Evolutionary conservation across 1,140 invertebrate species (phyloP).

Genomic region (Papilio dardanus): DNA sequence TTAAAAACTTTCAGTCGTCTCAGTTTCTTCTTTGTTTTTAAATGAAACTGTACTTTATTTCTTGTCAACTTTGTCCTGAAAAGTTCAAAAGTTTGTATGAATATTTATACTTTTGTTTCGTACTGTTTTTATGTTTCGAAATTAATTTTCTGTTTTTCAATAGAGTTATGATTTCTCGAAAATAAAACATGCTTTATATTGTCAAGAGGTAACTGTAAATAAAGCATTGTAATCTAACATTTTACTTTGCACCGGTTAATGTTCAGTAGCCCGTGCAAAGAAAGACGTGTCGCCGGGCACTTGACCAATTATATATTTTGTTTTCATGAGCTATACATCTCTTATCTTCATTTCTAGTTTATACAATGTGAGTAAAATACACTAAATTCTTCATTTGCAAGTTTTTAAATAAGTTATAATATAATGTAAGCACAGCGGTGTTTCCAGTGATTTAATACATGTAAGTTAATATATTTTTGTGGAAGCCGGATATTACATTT

Average conservation of each 20-base stretch:
- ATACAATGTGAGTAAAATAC: background rate
- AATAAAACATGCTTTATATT: too few relatives aligned
- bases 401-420: background rate
- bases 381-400: background rate
- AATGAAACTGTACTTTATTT: background rate
- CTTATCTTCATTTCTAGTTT: background rate
- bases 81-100: background rate
- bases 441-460: background rate
- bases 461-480: conserved; percentile 1
- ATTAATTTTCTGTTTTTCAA: too few relatives aligned
- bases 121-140: too few relatives aligned
- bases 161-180: too few relatives aligned
- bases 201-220: too few relatives aligned
- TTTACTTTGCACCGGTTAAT: too few relatives aligned
- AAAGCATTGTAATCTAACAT: too few relatives aligned
- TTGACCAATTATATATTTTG: too few relatives aligned
- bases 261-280: too few relatives aligned
- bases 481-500: conserved; percentile 2
- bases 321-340: too few relatives aligned
- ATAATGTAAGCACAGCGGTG: background rate
- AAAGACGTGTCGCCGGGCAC: too few relatives aligned
- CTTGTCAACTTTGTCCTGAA: background rate
- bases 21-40: background rate
- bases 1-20: background rate
- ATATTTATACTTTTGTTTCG: too few relatives aligned